Conservation (phyloP, 2,888 invertebrate species). For the Chydorus sphaericus region DNA sequence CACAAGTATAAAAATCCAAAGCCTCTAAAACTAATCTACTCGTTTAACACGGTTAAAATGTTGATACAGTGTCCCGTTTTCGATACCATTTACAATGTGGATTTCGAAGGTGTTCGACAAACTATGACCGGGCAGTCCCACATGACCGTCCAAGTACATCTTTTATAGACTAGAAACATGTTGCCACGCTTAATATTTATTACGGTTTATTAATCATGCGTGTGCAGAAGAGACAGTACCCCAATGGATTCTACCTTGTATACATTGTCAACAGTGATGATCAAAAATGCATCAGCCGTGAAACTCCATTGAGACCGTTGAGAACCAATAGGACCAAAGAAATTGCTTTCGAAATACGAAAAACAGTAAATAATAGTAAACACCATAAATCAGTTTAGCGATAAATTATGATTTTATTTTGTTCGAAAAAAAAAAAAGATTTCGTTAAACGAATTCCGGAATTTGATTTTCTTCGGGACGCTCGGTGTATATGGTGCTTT, state of each 20-base stretch:
- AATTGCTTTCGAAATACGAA: not conserved
- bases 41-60: not conserved
- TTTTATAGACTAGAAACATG: not conserved
- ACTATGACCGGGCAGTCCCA: constrained; percentile 1
- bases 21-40: not conserved
- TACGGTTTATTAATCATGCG: no score
- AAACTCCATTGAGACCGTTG: not conserved
- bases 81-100: not conserved
- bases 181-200: not conserved
- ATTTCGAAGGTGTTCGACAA: not conserved
- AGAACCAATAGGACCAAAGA: not conserved
- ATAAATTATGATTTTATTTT: not conserved
- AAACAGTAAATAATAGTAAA: not conserved
- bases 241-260: not conserved
- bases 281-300: not conserved
- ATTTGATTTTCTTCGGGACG: not conserved
- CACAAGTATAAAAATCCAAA: not conserved
- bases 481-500: not conserved
- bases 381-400: not conserved
- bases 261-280: not conserved
- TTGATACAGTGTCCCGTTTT: not conserved
- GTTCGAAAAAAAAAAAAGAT: no score
- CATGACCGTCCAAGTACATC: not conserved
- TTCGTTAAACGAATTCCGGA: not conserved
- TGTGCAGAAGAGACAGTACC: not conserved